A percentile compares a stretch with the other conserved stretches of the same genome.
These are phyloP conservation scores for Hormaphis cornu DNA, from an alignment of 1,140 invertebrate genomes.

Conservation along the genomic window DNA sequence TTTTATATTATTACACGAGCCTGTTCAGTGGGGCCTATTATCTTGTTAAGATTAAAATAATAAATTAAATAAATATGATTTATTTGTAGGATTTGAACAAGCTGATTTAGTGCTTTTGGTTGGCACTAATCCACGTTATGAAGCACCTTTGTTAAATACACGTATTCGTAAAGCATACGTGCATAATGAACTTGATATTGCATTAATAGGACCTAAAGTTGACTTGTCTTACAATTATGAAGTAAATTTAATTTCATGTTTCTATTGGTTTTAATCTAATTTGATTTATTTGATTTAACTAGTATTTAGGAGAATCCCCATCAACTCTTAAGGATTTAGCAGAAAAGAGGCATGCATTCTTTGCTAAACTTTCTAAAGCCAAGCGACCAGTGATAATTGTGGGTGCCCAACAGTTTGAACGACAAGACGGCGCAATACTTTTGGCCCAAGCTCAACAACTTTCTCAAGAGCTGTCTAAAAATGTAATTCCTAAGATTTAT, in stretches of 20 bases:
- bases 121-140: slow-evolving; percentile 94
- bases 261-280: background rate
- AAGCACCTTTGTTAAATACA: slow-evolving; percentile 95
- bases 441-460: slow-evolving; percentile 65
- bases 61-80: background rate
- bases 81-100: slow-evolving; percentile 65
- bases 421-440: slow-evolving; percentile 68
- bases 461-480: slow-evolving; percentile 48
- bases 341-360: slow-evolving; percentile 64
- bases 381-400: slow-evolving; percentile 88
- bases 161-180: slow-evolving; percentile 86
- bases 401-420: slow-evolving; percentile 71
- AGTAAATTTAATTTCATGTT: slow-evolving; percentile 44
- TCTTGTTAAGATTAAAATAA: background rate
- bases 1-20: background rate
- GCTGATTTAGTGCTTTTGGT: slow-evolving; percentile 87
- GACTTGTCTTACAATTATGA: slow-evolving; percentile 91
- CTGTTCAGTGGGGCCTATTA: too few relatives aligned
- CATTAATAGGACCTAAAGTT: slow-evolving; percentile 78
- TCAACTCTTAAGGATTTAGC: slow-evolving; percentile 63
- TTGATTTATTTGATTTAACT: slow-evolving; percentile 35
- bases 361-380: slow-evolving; percentile 61
- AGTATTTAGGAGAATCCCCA: slow-evolving; percentile 75
- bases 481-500: slow-evolving; percentile 42
- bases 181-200: slow-evolving; percentile 74